Base-by-base conservation (phyloP, 2,797 vertebrate genomes). In the Gadopsis bispinosus region DNA sequence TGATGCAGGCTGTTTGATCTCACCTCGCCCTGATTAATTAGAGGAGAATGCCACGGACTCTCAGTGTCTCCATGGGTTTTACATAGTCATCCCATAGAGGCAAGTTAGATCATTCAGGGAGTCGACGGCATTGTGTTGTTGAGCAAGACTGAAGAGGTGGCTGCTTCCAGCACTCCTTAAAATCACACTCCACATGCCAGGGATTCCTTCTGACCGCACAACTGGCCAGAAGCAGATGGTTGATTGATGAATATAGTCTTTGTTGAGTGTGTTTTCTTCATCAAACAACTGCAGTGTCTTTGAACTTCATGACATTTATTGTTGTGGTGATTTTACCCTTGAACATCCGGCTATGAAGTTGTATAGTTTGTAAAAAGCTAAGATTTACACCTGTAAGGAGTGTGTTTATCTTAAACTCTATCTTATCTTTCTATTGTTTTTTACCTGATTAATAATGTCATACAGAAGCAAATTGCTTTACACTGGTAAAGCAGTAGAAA, bases 181-280 rank as follows among this genome's bases (percentile, higher is more conserved):
- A 87, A 91, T 86, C 90, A 31, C 86, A 83, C 80, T 85, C 60
- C 85, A 77, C 92, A 94, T 92, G 84, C 90, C 85, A 47, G 74
- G 70, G 85, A 95, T 94, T 94, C 92, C 86, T 90, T 11, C 71
- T 88, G 91, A 91, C 93, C 89, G 58, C 91, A 92, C 77, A 65
- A 73, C 87, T 83, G 83, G 86, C 91, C 87, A 86, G 89, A 54
- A 79, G 89, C 89, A 84, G 85, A 86, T 78, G 83, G 77, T 71
- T 90, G 87, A 90, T 91, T 90, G 84, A 89, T 88, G 86, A 89
- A 83, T 37, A 61, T 37, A 61, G 81, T 65, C 71, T 82, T 83
- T 26, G 62, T 88, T 90, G 83, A 87, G 79, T 79, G 84, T 86
- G 77, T 87, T 87, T 81, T 89, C 82, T 86, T 80, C 86, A 88